Evolutionary conservation across 2,797 vertebrate genomes (phyloP).

Genomic region (Chaenodraco wilsoni): DNA sequence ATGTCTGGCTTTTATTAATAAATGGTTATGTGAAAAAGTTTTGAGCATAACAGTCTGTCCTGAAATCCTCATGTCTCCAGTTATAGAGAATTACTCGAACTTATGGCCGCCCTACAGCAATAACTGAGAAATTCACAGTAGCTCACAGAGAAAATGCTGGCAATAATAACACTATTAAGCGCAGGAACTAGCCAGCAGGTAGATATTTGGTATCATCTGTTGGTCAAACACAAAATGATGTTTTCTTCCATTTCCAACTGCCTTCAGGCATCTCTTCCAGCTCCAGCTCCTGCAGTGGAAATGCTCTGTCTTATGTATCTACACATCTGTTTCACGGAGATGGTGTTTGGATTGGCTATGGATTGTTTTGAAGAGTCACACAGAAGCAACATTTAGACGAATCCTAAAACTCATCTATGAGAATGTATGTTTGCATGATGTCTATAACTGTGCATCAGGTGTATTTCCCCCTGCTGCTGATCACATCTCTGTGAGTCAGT

Average conservation of each 20-base stretch:
- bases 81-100: constrained; percentile 20
- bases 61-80: background rate
- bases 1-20: background rate
- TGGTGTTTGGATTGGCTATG: constrained; percentile 30
- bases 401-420: background rate
- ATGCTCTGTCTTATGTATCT: constrained; percentile 47
- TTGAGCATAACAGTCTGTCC: background rate
- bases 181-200: constrained; percentile 37
- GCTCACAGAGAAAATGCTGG: background rate
- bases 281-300: constrained; percentile 39
- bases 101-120: constrained; percentile 15
- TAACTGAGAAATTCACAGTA: constrained; percentile 17
- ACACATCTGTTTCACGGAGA: background rate
- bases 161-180: constrained; percentile 42
- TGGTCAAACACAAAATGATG: constrained; percentile 50
- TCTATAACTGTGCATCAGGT: background rate
- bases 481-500: background rate
- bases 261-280: constrained; percentile 43
- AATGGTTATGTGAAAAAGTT: constrained; percentile 2
- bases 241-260: constrained; percentile 27
- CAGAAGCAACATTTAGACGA: background rate
- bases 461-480: background rate
- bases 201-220: constrained; percentile 43
- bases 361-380: constrained; percentile 29
- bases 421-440: background rate